Evolutionary conservation across 1,140 invertebrate species (phyloP).

Genomic region (Pseudomyrmex concolor): DNA sequence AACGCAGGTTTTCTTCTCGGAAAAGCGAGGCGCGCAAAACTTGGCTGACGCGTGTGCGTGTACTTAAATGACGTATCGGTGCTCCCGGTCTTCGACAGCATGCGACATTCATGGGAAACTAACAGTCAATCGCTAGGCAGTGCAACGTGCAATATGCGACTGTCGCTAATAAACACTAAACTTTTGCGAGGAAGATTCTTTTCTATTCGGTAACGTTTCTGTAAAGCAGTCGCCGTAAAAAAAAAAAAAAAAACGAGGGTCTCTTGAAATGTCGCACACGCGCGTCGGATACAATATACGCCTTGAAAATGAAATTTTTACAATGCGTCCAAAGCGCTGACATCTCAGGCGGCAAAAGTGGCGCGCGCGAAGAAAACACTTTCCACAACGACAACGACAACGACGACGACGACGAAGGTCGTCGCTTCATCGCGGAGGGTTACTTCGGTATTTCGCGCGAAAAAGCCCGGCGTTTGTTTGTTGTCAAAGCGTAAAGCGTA

Average conservation of each 20-base stretch:
- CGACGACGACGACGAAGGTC: neutral
- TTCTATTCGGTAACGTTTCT: neutral
- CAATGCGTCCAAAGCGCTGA: slow-evolving; percentile 24
- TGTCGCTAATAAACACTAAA: slow-evolving; percentile 59
- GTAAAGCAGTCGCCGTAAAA: neutral
- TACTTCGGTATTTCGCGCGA: neutral
- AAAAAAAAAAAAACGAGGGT: slow-evolving; percentile 21
- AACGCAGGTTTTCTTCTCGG: neutral
- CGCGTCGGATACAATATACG: slow-evolving; percentile 23
- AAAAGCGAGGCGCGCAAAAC: slow-evolving; percentile 5
- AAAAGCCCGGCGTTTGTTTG: too few species aligned
- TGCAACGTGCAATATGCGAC: slow-evolving; percentile 43
- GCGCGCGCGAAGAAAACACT: neutral
- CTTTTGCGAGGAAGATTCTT: slow-evolving; percentile 65
- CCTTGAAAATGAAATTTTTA: slow-evolving; percentile 49
- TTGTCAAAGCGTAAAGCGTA: too few species aligned
- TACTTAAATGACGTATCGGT: slow-evolving; percentile 34
- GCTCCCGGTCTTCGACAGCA: slow-evolving; percentile 70
- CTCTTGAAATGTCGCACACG: neutral
- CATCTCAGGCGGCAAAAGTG: slow-evolving; percentile 29
- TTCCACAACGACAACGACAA: neutral
- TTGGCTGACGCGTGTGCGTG: slow-evolving; percentile 33
- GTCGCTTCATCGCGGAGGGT: neutral
- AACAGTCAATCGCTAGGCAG: slow-evolving; percentile 69
- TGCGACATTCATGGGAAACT: slow-evolving; percentile 73